These are phyloP conservation scores for Phallusia fumigata DNA, from an alignment of 23 tunicate species.

Conservation along the genomic window DNA sequence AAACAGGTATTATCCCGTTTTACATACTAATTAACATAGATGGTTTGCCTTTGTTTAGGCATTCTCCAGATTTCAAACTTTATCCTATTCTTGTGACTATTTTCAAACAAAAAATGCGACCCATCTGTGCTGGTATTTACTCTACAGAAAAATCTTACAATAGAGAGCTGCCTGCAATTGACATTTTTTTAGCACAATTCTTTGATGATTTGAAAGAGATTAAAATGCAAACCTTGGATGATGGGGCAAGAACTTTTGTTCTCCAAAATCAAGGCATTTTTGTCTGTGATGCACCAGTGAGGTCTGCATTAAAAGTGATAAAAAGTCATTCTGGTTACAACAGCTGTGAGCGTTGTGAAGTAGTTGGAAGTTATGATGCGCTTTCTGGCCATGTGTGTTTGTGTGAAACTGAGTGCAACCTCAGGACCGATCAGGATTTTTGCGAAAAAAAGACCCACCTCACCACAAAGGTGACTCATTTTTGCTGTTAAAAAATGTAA, in stretches of 20 bases:
- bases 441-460: constrained; percentile 18
- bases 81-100: constrained; percentile 43
- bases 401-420: constrained; percentile 9
- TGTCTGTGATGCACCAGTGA: constrained; percentile 53
- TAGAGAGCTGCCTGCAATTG: neutral
- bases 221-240: too few relatives aligned
- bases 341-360: constrained; percentile 47
- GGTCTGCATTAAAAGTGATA: constrained; percentile 29
- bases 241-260: neutral
- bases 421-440: constrained; percentile 26
- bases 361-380: constrained; percentile 28
- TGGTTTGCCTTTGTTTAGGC: too few relatives aligned
- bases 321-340: constrained; percentile 48
- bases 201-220: too few relatives aligned
- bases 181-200: constrained; percentile 19
- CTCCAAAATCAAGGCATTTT: too few relatives aligned
- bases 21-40: constrained; percentile 36
- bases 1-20: neutral
- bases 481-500: constrained; percentile 18
- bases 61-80: too few relatives aligned
- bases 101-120: constrained; percentile 9
- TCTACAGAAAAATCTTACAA: too few relatives aligned
- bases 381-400: constrained; percentile 19
- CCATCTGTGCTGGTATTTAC: neutral
- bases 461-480: constrained; percentile 22